Conservation (phyloP, 2,797 vertebrate species). For the Gallinago stenura region DNA sequence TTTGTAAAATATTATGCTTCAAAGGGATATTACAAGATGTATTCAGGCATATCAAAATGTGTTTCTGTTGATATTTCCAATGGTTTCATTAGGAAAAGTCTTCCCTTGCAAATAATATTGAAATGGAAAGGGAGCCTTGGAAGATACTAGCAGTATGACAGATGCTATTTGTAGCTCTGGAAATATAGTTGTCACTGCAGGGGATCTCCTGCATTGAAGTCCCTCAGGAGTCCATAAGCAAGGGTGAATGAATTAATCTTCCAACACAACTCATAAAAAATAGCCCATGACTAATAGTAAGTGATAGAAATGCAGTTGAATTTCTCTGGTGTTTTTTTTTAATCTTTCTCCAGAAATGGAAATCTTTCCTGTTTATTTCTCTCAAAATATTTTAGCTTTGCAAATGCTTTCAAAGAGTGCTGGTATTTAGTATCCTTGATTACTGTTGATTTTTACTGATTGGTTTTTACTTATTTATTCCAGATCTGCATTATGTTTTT, state of each 20-base stretch:
- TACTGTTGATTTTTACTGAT: not conserved
- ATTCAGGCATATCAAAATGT: conserved; percentile 44
- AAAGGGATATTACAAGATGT: conserved; percentile 32
- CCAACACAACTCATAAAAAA: conserved; percentile 19
- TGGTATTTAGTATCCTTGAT: not conserved
- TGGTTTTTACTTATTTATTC: not conserved
- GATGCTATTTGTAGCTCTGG: conserved; percentile 57
- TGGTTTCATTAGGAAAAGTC: conserved; percentile 58
- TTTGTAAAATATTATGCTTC: conserved; percentile 51
- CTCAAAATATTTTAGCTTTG: not conserved
- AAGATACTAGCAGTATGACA: conserved; percentile 40
- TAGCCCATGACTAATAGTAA: not conserved
- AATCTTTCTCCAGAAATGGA: not conserved
- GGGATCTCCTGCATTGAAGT: conserved; percentile 48
- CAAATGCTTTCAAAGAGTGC: not conserved
- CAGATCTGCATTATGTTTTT: not conserved
- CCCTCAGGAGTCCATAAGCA: conserved; percentile 27
- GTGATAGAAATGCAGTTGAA: not conserved
- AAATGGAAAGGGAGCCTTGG: conserved; percentile 37
- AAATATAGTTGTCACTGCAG: conserved; percentile 68
- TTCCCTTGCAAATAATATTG: conserved; percentile 50
- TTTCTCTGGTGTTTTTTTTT: not conserved
- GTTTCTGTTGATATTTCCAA: conserved; percentile 58
- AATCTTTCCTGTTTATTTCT: conserved; percentile 9
- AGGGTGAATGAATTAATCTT: conserved; percentile 39